A percentile compares a stretch with the other conserved stretches of the same genome.
Evolutionary conservation across 2,113 vertebrate genomes (phyloP).

Genomic region (Turdus rufiventris): DNA sequence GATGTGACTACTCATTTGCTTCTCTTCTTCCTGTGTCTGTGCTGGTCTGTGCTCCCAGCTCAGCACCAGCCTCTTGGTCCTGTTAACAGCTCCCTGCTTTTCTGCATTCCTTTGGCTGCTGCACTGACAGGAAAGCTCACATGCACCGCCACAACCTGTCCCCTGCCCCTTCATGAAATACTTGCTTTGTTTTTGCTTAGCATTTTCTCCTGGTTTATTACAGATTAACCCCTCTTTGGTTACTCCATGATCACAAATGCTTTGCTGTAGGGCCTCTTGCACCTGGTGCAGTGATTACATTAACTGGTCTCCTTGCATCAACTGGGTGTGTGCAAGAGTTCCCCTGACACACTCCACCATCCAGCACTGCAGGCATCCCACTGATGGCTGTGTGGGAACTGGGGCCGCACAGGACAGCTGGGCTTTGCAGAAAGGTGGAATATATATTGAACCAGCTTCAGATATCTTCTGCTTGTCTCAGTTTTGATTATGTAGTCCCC

Average conservation of each 20-base stretch:
- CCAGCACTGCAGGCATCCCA: not conserved
- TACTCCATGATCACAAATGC: not conserved
- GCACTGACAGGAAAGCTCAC: not conserved
- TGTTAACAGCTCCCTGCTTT: not conserved
- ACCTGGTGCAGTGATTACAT: rapidly evolving
- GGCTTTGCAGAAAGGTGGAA: not conserved
- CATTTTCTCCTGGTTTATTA: not conserved
- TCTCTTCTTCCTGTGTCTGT: not conserved
- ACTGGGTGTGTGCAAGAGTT: not conserved
- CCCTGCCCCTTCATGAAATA: not conserved
- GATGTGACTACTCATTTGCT: not conserved
- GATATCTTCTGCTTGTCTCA: not conserved
- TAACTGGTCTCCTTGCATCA: not conserved
- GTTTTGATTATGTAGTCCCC: not conserved
- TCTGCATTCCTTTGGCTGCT: not conserved
- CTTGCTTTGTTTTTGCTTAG: not conserved
- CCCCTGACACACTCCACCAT: rapidly evolving
- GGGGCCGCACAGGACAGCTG: not conserved
- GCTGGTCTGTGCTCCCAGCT: not conserved
- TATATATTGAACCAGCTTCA: not conserved
- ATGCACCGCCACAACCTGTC: not conserved
- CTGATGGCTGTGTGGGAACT: not conserved
- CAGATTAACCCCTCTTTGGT: not conserved
- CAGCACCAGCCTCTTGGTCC: not conserved
- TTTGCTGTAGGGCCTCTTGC: not conserved